A percentile compares a stretch with the other conserved stretches of the same genome.
Evolutionary conservation across 2,113 vertebrate species (phyloP).

Genomic region (Copsychus sechellarum): DNA sequence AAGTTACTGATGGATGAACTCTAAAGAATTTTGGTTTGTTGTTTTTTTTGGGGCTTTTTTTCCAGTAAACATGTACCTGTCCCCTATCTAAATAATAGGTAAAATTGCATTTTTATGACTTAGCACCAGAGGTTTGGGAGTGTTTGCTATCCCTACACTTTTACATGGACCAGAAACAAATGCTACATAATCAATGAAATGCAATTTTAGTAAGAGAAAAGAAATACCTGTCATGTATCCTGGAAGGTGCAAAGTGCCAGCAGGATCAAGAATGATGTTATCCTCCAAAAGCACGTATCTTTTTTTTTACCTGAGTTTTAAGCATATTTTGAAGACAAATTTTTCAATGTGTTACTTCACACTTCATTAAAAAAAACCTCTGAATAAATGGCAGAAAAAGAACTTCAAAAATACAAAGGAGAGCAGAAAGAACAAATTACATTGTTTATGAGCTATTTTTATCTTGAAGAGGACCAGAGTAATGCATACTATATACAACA

Average conservation of each 20-base stretch:
- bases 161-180: background rate
- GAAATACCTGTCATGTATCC: background rate
- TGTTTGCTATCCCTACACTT: background rate
- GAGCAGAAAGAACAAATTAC: background rate
- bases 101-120: background rate
- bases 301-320: background rate
- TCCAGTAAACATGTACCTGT: background rate
- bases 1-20: background rate
- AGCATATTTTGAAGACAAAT: background rate
- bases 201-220: background rate
- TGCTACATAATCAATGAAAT: background rate
- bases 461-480: background rate
- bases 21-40: background rate
- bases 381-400: background rate
- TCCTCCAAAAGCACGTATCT: background rate
- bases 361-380: background rate
- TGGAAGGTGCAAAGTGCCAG: background rate
- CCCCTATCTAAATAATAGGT: background rate
- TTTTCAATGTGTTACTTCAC: background rate
- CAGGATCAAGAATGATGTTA: background rate
- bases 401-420: background rate
- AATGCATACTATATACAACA: background rate
- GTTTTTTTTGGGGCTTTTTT: too few relatives aligned
- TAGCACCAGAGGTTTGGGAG: background rate
- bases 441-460: background rate